phyloP scores from a whole-genome alignment of 2,888 invertebrate genomes.

The Scelioninae gen. 1 region DNA sequence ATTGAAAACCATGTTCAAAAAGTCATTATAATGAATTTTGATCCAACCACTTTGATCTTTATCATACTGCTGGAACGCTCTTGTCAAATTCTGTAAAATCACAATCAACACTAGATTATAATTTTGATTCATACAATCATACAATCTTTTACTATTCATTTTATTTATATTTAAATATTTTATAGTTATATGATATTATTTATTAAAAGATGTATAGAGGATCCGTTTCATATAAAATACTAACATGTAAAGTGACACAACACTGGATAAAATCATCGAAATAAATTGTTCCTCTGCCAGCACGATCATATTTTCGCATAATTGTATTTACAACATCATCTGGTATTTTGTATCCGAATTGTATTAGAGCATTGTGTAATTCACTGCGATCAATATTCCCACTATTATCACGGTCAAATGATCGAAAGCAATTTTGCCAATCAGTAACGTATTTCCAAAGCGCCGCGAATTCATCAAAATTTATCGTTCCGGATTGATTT shows the following conservation, averaged over 20 bases:
- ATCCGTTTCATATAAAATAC: too few species aligned
- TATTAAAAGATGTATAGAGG: too few species aligned
- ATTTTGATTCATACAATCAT: too few species aligned
- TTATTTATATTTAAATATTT: too few species aligned
- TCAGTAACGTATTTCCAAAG: conserved; percentile 99
- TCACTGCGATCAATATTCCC: conserved; percentile 96
- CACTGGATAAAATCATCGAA: conserved; percentile 99
- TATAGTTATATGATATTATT: too few species aligned
- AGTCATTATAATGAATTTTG: too few species aligned
- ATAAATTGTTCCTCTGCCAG: conserved; percentile 93
- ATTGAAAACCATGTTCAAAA: too few species aligned
- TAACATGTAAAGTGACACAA: conserved; percentile 95
- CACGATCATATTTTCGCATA: conserved; percentile 96
- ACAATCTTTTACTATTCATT: too few species aligned
- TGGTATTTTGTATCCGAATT: conserved; percentile 94
- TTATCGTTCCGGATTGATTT: conserved; percentile 92
- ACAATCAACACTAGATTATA: too few species aligned
- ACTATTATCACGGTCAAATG: conserved; percentile 96
- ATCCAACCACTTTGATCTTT: too few species aligned
- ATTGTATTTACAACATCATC: conserved; percentile 92
- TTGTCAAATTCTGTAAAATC: too few species aligned
- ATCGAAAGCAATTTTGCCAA: conserved; percentile 98
- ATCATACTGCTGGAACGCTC: too few species aligned
- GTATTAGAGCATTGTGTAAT: conserved; percentile 85
- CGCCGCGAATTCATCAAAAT: conserved; percentile 97